A percentile compares a stretch with the other conserved stretches of the same genome.
phyloP scores from a whole-genome alignment of 2,113 vertebrate species.

The Tetrao urogallus region DNA sequence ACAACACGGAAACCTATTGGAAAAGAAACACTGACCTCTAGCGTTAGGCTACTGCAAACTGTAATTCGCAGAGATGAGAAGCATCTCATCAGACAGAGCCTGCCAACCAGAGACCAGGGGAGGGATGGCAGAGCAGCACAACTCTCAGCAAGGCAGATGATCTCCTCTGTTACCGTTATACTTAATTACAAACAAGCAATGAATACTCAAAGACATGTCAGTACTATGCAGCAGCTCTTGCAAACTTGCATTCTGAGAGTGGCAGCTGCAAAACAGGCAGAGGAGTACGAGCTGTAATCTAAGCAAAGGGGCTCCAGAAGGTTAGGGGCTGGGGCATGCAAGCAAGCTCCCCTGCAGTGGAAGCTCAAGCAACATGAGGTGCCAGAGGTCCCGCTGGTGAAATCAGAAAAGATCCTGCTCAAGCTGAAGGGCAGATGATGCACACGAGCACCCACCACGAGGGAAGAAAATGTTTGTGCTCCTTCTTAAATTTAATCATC shows the following conservation, averaged over 20 bases:
- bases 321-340: background rate
- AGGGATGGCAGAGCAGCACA: background rate
- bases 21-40: slow-evolving; percentile 71
- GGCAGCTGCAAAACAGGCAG: background rate
- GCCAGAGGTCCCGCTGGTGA: background rate
- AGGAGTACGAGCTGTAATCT: background rate
- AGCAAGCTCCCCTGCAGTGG: background rate
- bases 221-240: background rate
- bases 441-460: background rate
- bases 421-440: background rate
- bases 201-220: background rate
- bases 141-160: background rate
- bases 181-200: background rate
- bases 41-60: background rate
- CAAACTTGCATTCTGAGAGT: background rate
- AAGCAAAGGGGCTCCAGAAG: accelerated
- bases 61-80: background rate
- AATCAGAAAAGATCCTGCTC: background rate
- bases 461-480: background rate
- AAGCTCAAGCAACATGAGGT: accelerated
- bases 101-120: background rate
- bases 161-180: background rate
- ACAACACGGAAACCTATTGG: slow-evolving; percentile 3
- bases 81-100: accelerated
- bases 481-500: background rate